A percentile compares a stretch with the other conserved stretches of the same genome.
Evolutionary conservation across 2,888 invertebrate species (phyloP).

Genomic region (Ormyrus rosae): DNA sequence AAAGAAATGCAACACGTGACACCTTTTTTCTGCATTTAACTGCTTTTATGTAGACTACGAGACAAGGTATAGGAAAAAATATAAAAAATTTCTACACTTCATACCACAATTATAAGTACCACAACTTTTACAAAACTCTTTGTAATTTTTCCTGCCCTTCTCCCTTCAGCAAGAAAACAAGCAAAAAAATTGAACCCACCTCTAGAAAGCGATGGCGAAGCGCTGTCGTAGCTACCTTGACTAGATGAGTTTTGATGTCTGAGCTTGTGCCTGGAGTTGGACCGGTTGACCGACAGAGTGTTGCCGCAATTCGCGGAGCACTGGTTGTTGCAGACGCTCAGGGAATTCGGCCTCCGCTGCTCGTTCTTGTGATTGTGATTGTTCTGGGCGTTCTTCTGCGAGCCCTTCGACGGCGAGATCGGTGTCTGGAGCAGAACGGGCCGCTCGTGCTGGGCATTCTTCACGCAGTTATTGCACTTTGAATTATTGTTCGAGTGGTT

Average conservation of each 20-base stretch:
- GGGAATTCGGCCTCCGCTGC: conserved; percentile 67
- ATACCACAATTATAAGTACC: too few species aligned
- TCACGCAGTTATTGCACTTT: conserved; percentile 72
- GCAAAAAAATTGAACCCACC: conserved; percentile 66
- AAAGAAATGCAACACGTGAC: too few species aligned
- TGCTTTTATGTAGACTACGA: too few species aligned
- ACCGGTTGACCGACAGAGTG: conserved; percentile 67
- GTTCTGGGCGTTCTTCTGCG: conserved; percentile 64
- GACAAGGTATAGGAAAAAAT: too few species aligned
- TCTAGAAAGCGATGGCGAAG: conserved; percentile 77
- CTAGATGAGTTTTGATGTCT: conserved; percentile 75
- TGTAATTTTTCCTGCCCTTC: conserved; percentile 76
- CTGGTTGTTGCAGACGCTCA: conserved; percentile 71
- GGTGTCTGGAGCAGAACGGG: conserved; percentile 72
- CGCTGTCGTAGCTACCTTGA: conserved; percentile 75
- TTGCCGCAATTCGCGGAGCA: conserved; percentile 69
- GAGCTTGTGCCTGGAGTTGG: conserved; percentile 73
- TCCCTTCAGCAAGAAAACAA: conserved; percentile 79
- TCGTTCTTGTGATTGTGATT: conserved; percentile 71
- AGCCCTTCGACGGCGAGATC: conserved; percentile 71
- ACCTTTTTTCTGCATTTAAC: too few species aligned
- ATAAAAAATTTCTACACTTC: too few species aligned
- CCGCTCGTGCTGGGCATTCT: conserved; percentile 70
- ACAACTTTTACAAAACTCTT: too few species aligned
- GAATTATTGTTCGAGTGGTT: conserved; percentile 65